Base-by-base conservation (phyloP, 2,113 vertebrate genomes). In the Urocynchramus pylzowi region DNA sequence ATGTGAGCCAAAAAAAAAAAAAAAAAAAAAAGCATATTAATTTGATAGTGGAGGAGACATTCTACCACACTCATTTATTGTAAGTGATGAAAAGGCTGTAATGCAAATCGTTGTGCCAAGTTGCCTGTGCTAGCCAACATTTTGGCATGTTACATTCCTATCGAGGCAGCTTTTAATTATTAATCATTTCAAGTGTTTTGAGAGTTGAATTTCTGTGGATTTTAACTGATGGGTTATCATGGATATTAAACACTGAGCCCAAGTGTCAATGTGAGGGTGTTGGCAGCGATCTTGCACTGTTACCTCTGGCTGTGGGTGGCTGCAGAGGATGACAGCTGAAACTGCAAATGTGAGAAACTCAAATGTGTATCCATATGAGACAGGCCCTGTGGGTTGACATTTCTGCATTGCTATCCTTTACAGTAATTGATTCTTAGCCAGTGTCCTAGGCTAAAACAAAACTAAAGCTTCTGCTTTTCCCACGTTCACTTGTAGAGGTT, bases 91-190 rank as follows among this genome's bases (percentile, higher is more conserved):
- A 92, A 81, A 95, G 44, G 31, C 69, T 82, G 35, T 49, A 80
- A 81, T 73, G 76, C 67, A 83, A 88, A 45, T 33, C n/a, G 4
- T 31, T 93, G 50, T 83, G 84, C 21, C 8, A 78, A 65, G 65
- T 19, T 60, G 56, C 44, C 47, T 60, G 22, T 59, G 89, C 54
- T 44, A 63, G 60, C 60, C 68, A 92, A 68, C 1, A 2, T 77
- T 92, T 89, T 87, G 76, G 76, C 84, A 91, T 1, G 1, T 37
- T 56, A 11, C 7, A 4, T 70, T 89, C 49, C 69, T 56, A 47
- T 63, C 87, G 21, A 71, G 53, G 37, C 73, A 96, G 52, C 60
- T 87, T 84, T 77, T 87, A 81, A 94, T 82, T 81, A 77, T 79
- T 84, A 90, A 78, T 80, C 6, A 87, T 68, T 60, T 54, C 12